Percentiles rank a stretch among this genome's conserved stretches.
Evolutionary conservation across 2,888 invertebrate species (phyloP).

Genomic region (Agrotis puta): DNA sequence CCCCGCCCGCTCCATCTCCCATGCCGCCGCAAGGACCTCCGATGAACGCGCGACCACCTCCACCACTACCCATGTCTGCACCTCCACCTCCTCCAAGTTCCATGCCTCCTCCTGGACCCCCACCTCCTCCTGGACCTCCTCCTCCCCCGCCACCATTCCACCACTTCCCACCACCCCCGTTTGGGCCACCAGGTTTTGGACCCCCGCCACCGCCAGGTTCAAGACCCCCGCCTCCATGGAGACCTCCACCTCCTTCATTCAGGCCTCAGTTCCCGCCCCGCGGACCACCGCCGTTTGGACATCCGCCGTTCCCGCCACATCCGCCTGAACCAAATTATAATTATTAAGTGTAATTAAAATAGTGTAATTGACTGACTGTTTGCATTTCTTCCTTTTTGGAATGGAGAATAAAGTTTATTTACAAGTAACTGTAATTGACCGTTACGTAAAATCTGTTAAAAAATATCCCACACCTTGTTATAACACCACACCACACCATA

Average conservation of each 20-base stretch:
- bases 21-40: conserved; percentile 93
- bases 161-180: conserved; percentile 84
- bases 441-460: background rate
- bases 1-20: conserved; percentile 93
- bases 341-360: conserved; percentile 79
- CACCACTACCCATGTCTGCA: conserved; percentile 86
- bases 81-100: conserved; percentile 85
- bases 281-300: conserved; percentile 89
- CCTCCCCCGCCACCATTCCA: conserved; percentile 85
- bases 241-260: conserved; percentile 83
- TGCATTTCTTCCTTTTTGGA: conserved; percentile 52
- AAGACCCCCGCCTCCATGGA: conserved; percentile 79
- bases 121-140: conserved; percentile 84
- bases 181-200: conserved; percentile 75
- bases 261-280: conserved; percentile 75
- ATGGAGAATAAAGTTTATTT: conserved; percentile 58
- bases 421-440: background rate
- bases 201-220: conserved; percentile 90
- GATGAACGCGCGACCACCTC: conserved; percentile 92
- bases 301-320: conserved; percentile 93
- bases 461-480: background rate
- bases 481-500: too few species aligned
- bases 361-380: conserved; percentile 56
- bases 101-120: conserved; percentile 85
- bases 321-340: conserved; percentile 89